Conservation (phyloP, 2,797 vertebrate genomes). For the Chelon auratus region DNA sequence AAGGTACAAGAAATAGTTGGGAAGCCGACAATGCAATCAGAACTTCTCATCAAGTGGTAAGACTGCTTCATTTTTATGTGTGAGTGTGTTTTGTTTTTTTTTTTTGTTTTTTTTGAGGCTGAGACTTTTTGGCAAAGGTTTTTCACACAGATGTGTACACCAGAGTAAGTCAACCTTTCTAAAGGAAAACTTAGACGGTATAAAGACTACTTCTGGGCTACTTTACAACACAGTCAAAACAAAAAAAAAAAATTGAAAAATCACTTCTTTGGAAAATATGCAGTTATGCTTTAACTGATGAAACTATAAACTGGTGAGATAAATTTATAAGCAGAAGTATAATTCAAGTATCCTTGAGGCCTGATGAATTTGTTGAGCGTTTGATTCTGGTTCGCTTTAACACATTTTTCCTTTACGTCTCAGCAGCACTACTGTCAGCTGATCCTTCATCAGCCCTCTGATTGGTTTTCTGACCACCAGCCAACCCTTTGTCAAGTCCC, state of each 20-base stretch:
- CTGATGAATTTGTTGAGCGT: no score
- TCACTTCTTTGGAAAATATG: slow-evolving; percentile 22
- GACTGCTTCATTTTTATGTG: slow-evolving; percentile 28
- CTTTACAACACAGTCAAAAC: slow-evolving; percentile 38
- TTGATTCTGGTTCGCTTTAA: background rate
- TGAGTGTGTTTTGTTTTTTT: slow-evolving; percentile 30
- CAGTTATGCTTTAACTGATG: slow-evolving; percentile 11
- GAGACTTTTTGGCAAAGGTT: slow-evolving; percentile 31
- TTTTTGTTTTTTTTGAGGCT: slow-evolving; percentile 43
- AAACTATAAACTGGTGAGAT: background rate
- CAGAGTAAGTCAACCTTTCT: slow-evolving; percentile 22
- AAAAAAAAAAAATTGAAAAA: slow-evolving; percentile 6
- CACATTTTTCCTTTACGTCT: background rate
- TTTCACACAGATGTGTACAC: slow-evolving; percentile 25
- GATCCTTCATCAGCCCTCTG: no score
- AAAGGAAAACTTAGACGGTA: slow-evolving; percentile 34
- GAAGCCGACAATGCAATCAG: slow-evolving; percentile 69
- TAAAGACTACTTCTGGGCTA: slow-evolving; percentile 43
- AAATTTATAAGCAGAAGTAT: background rate
- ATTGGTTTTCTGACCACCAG: no score
- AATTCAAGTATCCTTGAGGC: no score
- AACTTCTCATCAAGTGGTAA: slow-evolving; percentile 60
- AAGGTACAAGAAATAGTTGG: slow-evolving; percentile 84
- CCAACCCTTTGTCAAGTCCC: no score
- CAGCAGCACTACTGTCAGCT: background rate